A percentile compares a stretch with the other conserved stretches of the same genome.
Conservation (phyloP, 2,888 invertebrate genomes). For the Leptinotarsa juncta region DNA sequence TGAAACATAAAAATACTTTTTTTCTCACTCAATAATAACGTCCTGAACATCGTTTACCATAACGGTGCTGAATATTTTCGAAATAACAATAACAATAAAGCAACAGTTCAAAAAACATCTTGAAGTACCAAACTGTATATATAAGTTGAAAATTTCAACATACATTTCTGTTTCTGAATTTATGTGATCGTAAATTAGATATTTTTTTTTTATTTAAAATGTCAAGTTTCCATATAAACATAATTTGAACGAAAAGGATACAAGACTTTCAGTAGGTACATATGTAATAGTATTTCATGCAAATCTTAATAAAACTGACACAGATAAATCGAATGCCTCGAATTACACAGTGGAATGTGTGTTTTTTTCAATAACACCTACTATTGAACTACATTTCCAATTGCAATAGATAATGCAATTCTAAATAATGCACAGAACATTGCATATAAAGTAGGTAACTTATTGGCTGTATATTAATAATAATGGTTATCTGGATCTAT, state of each 20-base stretch:
- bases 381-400: slow-evolving; percentile 14
- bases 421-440: slow-evolving; percentile 6
- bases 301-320: slow-evolving; percentile 10
- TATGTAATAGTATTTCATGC: neutral
- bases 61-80: no score
- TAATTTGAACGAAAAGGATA: neutral
- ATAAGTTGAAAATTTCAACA: no score
- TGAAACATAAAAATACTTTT: no score
- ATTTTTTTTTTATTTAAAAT: neutral
- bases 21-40: no score
- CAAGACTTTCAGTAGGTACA: neutral
- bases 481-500: slow-evolving; percentile 3
- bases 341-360: slow-evolving; percentile 5
- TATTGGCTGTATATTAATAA: slow-evolving; percentile 19
- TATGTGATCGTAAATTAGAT: neutral
- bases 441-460: slow-evolving; percentile 14
- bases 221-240: neutral
- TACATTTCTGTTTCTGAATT: neutral
- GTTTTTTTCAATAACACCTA: slow-evolving; percentile 15
- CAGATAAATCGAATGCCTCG: neutral
- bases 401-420: slow-evolving; percentile 8
- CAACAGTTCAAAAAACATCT: no score
- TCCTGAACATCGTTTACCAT: no score
- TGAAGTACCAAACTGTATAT: no score
- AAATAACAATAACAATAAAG: no score